Base-by-base conservation (phyloP, 2,888 invertebrate genomes). In the Tenthredo scrophulariae region DNA sequence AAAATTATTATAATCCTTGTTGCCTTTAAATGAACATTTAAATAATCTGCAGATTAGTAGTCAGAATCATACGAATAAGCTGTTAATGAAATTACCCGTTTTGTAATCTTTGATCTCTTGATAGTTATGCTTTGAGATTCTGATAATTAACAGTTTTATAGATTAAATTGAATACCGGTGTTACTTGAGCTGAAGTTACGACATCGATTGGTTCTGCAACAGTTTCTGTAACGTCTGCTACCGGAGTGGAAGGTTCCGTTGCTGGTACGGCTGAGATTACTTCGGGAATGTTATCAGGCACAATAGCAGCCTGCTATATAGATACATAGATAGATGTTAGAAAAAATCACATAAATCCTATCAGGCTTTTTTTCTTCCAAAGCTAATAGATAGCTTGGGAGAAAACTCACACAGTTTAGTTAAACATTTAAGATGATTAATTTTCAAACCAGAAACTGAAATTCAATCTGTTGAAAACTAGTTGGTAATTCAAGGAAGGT, bases 191-290 rank as follows among this genome's bases (percentile, higher is more conserved):
- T 65, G 86, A 50, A 26, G 86, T 54, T 62, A 22, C 37, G 80
- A 84, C 80, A 70, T 85, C 70, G 85, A 87, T 86, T 84, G 84
- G 82, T 50, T 93, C 90, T 0, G 92, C 89, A 85, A 93, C 93
- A 0, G 91, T 75, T 70, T 72, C 74, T 82, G 15, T 7, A 50
- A 80, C 85, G 26, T 84, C 37, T 72, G 86, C 18, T 85, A 87
- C 87, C 83, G 87, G 85, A 58, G 87, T 87, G 77, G 86, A 50
- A 77, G 86, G 22, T 86, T 86, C 85, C 70, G 75, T 40, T 29
- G 58, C 72, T 40, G 74, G 65, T 29, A 77, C 43, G 1, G 84
- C 54, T 26, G 85, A 40, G n/a, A 70, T 82, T 85, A 40, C 74
- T 46, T 62, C 83, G 7, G 33, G 40, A 72, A 46, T 29, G 37